Evolutionary conservation across 2,797 vertebrate species (phyloP).

Genomic region (Phyllotis vaccarum): DNA sequence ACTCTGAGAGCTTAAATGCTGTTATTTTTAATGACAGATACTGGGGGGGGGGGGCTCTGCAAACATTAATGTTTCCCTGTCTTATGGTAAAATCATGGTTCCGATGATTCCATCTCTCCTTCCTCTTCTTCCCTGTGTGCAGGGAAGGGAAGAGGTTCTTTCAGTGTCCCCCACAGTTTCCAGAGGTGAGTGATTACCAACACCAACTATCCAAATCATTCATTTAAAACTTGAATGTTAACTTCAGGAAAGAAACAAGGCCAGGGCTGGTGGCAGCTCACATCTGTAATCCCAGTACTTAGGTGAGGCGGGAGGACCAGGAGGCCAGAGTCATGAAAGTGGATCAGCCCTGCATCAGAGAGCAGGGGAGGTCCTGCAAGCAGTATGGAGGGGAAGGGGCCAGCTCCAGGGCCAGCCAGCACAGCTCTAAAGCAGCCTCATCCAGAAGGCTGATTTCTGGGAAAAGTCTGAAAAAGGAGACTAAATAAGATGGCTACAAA

Average conservation of each 20-base stretch:
- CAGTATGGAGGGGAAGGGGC: neutral
- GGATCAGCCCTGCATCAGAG: no score
- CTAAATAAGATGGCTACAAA: neutral
- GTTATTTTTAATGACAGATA: slow-evolving; percentile 88
- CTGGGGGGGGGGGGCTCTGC: slow-evolving; percentile 85
- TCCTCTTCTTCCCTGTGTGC: neutral
- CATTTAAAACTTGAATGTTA: neutral
- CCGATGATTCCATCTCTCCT: slow-evolving; percentile 75
- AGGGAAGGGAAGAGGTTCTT: slow-evolving; percentile 53
- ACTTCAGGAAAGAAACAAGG: neutral
- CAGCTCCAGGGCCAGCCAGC: neutral
- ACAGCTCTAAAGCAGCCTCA: neutral
- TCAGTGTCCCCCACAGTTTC: slow-evolving; percentile 1
- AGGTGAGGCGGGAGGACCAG: neutral
- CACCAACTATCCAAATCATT: neutral
- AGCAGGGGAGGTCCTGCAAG: neutral
- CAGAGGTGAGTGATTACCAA: slow-evolving; percentile 24
- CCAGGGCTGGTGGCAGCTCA: neutral
- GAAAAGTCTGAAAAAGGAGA: neutral
- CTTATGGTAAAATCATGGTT: slow-evolving; percentile 85
- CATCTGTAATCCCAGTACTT: neutral
- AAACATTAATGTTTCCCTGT: slow-evolving; percentile 84
- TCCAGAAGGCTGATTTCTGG: neutral
- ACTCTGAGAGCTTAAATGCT: slow-evolving; percentile 88
- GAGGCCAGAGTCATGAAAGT: neutral